phyloP scores from a whole-genome alignment of 2,888 invertebrate species.

The Aphodius sticticus region DNA sequence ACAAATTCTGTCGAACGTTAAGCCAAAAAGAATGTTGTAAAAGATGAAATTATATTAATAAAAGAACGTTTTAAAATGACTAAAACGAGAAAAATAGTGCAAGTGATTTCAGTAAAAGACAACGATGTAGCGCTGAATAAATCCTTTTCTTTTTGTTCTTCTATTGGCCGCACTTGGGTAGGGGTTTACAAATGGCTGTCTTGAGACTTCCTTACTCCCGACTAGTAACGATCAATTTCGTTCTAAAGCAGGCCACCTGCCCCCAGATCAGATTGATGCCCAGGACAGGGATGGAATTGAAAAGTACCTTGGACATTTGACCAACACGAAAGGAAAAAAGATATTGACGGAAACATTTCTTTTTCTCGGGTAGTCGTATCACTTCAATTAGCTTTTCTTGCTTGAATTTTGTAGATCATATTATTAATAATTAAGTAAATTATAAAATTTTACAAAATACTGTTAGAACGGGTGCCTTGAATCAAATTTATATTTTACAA shows the following conservation, averaged over 20 bases:
- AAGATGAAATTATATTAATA: neutral
- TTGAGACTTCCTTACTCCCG: neutral
- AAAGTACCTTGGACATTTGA: neutral
- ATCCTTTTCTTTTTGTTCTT: neutral
- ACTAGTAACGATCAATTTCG: neutral
- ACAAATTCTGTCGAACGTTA: no score
- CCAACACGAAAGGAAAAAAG: neutral
- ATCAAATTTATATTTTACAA: no score
- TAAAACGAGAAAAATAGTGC: neutral
- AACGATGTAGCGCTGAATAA: neutral
- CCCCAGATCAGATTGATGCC: neutral
- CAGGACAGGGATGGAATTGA: neutral
- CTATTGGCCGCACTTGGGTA: neutral
- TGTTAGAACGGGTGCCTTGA: no score
- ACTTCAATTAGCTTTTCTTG: no score
- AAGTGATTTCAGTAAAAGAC: neutral
- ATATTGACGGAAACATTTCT: neutral
- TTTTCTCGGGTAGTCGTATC: neutral
- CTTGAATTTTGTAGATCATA: no score
- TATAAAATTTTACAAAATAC: no score
- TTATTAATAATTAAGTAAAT: no score
- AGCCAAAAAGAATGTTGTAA: neutral
- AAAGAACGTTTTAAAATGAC: neutral
- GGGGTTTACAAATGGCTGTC: neutral
- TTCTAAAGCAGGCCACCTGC: conserved; percentile 4